Base-by-base conservation (phyloP, 2,797 vertebrate genomes). In the Sebastes cheni region DNA sequence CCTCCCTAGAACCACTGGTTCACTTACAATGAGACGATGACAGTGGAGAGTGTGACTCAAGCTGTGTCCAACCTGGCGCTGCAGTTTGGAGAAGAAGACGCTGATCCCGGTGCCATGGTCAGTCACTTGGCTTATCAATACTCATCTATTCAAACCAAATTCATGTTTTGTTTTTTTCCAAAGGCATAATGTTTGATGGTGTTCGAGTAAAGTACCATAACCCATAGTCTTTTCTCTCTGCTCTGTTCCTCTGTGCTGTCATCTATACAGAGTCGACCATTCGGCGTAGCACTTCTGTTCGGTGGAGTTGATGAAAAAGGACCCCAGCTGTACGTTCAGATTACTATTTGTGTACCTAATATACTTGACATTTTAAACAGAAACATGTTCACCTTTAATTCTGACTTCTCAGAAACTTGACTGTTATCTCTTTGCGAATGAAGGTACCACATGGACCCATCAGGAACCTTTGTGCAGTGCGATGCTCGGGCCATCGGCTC, bases 401-500 rank as follows among this genome's bases (percentile, higher is more conserved):
- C 20, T 10, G 13, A 50, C 11, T 25, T 34, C 16, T 4, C 4
- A 52, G 23, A 60, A 2, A 52, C 34, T 22, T 18, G 0, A 4
- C 4, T 50, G 7, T 62, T 62, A 14, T 36, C 20, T 74, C 18
- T 81, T 54, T 86, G 11, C 69, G 0, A 86, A 59, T 81, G 11
- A 79, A 99, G 98, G 84, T 99, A 98, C 92, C 98, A 99, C 92
- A 99, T 99, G 98, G 98, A 99, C 81, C 98, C 98, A 0, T 99
- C 98, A 4, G 98, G 98, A 69, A 99, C 98, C 0, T 99, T 99
- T 79, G 98, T 99, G 71, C 98, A 98, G 91, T 99, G 98, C 27
- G 98, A 99, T 62, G 98, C 98, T 78, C 95, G 97, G 82, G 98
- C 98, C 22, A 99, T 99, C 12, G 98, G 98, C 80, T 99, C 98